Evolutionary conservation across 2,888 invertebrate species (phyloP).

Genomic region (Rhamnusium bicolor): DNA sequence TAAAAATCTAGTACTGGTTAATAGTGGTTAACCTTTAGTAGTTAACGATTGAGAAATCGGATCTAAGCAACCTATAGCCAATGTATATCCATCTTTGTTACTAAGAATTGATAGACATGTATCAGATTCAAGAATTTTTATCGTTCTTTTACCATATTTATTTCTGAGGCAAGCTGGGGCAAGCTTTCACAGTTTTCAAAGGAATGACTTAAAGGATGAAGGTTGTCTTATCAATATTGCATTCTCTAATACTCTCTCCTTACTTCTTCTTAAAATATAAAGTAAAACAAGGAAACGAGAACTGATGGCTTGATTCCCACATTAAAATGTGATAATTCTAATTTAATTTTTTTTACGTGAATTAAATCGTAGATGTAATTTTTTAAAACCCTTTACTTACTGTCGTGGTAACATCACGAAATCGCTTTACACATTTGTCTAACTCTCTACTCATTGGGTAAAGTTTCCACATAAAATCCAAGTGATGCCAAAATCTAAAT

Average conservation of each 20-base stretch:
- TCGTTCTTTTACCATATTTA: background rate
- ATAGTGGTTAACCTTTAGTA: no score
- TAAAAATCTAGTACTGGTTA: no score
- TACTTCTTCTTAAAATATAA: background rate
- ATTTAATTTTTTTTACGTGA: no score
- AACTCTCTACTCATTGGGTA: constrained; percentile 28
- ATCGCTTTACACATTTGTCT: background rate
- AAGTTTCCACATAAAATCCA: constrained; percentile 35
- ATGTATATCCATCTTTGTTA: background rate
- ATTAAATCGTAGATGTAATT: background rate
- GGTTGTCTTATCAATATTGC: background rate
- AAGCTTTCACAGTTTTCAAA: background rate
- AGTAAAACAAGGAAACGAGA: background rate
- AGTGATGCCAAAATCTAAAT: constrained; percentile 38
- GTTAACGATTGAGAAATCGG: no score
- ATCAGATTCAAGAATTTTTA: background rate
- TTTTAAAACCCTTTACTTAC: constrained; percentile 36
- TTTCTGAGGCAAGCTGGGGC: background rate
- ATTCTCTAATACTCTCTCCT: background rate
- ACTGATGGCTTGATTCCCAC: no score
- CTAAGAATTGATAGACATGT: background rate
- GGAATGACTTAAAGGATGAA: background rate
- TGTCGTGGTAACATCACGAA: constrained; percentile 22
- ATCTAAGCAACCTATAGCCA: background rate
- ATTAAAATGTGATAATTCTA: no score